Conservation (phyloP, 2,113 vertebrate genomes). For the Malurus elegans region DNA sequence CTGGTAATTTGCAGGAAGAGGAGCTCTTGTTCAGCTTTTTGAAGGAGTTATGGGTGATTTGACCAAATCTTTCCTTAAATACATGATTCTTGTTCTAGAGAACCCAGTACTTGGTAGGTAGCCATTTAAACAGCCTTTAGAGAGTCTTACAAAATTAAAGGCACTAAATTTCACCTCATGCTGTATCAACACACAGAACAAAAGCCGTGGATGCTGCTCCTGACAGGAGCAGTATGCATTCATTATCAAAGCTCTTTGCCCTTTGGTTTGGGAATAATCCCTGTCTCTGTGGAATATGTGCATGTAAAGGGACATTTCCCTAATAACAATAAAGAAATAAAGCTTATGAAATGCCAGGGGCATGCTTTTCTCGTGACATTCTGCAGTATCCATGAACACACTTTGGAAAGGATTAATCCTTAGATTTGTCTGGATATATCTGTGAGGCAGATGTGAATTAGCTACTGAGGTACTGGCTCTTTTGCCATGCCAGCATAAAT, state of each 20-base stretch:
- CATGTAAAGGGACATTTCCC: not conserved
- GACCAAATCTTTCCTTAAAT: not conserved
- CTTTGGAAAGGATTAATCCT: not conserved
- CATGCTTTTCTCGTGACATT: not conserved
- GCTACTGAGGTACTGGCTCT: not conserved
- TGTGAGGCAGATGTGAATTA: not conserved
- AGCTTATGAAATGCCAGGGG: not conserved
- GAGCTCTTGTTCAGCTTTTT: not conserved
- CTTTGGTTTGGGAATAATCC: not conserved
- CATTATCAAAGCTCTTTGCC: not conserved
- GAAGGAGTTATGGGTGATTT: not conserved
- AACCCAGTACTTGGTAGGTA: not conserved
- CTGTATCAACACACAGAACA: not conserved
- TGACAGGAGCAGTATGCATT: not conserved
- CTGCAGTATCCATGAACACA: not conserved
- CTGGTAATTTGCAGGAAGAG: not conserved
- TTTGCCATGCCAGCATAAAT: not conserved
- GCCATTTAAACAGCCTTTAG: not conserved
- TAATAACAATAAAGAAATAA: not conserved
- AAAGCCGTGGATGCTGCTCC: not conserved
- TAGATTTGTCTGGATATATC: not conserved
- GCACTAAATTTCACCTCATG: not conserved
- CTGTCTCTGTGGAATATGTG: not conserved
- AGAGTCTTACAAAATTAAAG: not conserved
- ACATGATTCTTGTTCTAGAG: not conserved